These are phyloP conservation scores for Dorcus hopei DNA, from an alignment of 2,888 invertebrate genomes.

Conservation along the genomic window DNA sequence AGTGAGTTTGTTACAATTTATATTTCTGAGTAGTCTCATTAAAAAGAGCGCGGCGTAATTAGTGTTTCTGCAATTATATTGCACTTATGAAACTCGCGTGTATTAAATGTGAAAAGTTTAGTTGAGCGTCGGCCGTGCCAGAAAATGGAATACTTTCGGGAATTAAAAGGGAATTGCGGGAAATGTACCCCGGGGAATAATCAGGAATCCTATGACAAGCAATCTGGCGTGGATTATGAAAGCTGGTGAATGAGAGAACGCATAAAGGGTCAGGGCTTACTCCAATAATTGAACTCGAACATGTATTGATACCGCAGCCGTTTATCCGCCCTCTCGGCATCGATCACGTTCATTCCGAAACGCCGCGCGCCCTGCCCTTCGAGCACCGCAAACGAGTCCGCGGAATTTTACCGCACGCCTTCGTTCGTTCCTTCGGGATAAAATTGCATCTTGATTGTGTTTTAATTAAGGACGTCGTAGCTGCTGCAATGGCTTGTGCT, in stretches of 20 bases:
- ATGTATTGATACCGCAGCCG: neutral
- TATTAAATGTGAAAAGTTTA: too few relatives aligned
- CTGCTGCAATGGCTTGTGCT: conserved; percentile 21
- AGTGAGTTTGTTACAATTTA: too few relatives aligned
- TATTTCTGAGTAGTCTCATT: too few relatives aligned
- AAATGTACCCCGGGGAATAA: too few relatives aligned
- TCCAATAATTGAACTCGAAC: neutral
- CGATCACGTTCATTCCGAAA: neutral
- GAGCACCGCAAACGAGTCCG: too few relatives aligned
- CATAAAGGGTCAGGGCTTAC: neutral
- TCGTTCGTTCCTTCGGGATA: neutral
- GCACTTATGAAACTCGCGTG: too few relatives aligned
- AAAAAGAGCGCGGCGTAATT: too few relatives aligned
- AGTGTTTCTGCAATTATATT: too few relatives aligned
- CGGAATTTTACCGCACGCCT: neutral
- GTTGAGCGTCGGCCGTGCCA: neutral
- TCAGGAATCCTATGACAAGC: neutral
- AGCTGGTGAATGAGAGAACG: neutral
- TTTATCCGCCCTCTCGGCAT: neutral
- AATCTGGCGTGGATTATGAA: neutral
- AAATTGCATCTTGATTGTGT: conserved; percentile 24
- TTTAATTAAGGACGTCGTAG: conserved; percentile 23
- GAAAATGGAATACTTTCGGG: neutral
- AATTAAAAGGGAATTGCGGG: too few relatives aligned
- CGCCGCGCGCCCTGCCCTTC: too few relatives aligned